Evolutionary conservation across 2,888 invertebrate species (phyloP).

Genomic region (Hydriomena furcata): DNA sequence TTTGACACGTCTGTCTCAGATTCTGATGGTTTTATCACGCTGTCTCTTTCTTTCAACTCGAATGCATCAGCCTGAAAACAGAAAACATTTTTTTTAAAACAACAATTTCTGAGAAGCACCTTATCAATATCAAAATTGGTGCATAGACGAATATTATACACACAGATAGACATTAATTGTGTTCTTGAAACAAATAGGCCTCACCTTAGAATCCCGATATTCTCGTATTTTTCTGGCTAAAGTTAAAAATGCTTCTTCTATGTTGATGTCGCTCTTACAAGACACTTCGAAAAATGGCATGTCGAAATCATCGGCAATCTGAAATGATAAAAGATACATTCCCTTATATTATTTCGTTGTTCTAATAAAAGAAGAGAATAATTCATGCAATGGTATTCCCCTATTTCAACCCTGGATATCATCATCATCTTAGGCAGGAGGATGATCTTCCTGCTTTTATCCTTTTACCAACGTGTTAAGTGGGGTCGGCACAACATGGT

Average conservation of each 20-base stretch:
- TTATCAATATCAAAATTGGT: neutral
- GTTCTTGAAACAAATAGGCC: too few relatives aligned
- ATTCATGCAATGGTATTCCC: too few relatives aligned
- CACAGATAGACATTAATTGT: neutral
- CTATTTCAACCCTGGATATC: too few relatives aligned
- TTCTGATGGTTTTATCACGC: slow-evolving; percentile 75
- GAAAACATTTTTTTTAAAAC: neutral
- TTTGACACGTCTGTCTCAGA: slow-evolving; percentile 77
- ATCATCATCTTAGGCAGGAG: too few relatives aligned
- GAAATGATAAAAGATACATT: slow-evolving; percentile 45
- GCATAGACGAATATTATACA: neutral
- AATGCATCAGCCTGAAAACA: slow-evolving; percentile 77
- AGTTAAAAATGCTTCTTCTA: slow-evolving; percentile 91
- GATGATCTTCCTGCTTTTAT: too few relatives aligned
- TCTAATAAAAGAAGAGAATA: too few relatives aligned
- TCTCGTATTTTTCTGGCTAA: slow-evolving; percentile 92
- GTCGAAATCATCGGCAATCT: slow-evolving; percentile 94
- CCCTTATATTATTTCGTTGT: too few relatives aligned
- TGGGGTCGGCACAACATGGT: too few relatives aligned
- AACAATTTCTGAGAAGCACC: too few relatives aligned
- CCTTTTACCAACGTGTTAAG: too few relatives aligned
- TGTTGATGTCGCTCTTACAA: slow-evolving; percentile 93
- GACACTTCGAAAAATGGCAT: slow-evolving; percentile 95
- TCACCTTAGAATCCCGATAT: slow-evolving; percentile 89
- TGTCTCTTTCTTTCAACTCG: slow-evolving; percentile 75